Percentiles rank a stretch among this genome's conserved stretches.
Evolutionary conservation across 2,797 vertebrate species (phyloP).

Genomic region (Setipinna tenuifilis): DNA sequence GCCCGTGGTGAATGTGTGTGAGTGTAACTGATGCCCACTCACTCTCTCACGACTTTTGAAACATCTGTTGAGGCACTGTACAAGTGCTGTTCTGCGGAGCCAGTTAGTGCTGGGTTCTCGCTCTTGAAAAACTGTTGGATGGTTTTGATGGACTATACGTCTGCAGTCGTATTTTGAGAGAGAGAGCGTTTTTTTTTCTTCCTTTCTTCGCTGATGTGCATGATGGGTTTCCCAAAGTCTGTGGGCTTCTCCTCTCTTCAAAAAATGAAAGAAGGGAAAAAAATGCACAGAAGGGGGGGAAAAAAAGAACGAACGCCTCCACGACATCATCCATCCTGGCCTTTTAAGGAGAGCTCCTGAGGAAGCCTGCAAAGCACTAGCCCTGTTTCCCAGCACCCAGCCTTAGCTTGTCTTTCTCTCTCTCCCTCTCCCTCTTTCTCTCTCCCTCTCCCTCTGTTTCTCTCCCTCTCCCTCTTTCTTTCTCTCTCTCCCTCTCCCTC

Average conservation of each 20-base stretch:
- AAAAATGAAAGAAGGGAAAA: conserved; percentile 27
- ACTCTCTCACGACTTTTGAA: no score
- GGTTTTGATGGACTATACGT: not conserved
- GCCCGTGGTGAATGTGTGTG: no score
- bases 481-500: not conserved
- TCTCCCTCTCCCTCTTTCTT: not conserved
- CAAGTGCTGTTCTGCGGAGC: no score
- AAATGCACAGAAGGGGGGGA: conserved; percentile 15
- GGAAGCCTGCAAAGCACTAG: conserved; percentile 71
- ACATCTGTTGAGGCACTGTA: no score
- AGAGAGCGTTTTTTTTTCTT: not conserved
- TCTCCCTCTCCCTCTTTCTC: not conserved
- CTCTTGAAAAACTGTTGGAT: no score
- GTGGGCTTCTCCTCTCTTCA: conserved; percentile 59
- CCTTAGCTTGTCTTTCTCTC: not conserved
- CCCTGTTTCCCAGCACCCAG: conserved; percentile 70
- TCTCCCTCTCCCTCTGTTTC: not conserved
- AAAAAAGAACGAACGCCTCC: conserved; percentile 56
- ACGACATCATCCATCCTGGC: conserved; percentile 78
- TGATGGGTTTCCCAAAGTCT: conserved; percentile 64
- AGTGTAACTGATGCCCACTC: no score
- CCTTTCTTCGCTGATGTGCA: conserved; percentile 67
- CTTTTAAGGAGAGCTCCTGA: conserved; percentile 82
- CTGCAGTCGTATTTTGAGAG: conserved; percentile 66
- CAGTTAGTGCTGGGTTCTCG: no score